These are phyloP conservation scores for Pongo pygmaeus DNA, from an alignment of 2,113 vertebrate genomes.

Conservation along the genomic window DNA sequence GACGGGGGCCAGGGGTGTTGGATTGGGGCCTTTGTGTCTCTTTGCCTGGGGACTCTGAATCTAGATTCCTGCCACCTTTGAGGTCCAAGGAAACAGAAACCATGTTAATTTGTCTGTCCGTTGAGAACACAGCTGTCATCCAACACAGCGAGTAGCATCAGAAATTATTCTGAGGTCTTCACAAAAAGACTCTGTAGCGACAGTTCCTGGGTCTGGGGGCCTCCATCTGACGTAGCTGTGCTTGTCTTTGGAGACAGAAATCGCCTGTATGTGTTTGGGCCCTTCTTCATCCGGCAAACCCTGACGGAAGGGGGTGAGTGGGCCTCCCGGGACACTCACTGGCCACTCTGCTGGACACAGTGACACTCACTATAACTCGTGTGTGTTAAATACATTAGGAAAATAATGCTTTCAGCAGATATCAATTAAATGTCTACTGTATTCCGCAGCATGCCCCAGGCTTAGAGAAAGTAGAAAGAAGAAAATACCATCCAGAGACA, in stretches of 20 bases:
- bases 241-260: conserved; percentile 58
- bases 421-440: background rate
- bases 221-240: background rate
- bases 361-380: background rate
- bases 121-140: conserved; percentile 47
- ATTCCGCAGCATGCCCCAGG: background rate
- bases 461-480: background rate
- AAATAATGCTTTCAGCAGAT: background rate
- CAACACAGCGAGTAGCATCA: background rate
- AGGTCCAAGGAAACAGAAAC: background rate
- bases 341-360: background rate
- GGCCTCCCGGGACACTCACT: rapidly evolving
- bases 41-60: conserved; percentile 1
- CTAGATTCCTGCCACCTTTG: background rate
- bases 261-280: background rate
- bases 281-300: background rate
- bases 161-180: background rate
- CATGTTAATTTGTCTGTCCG: background rate
- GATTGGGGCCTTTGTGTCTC: background rate
- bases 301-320: background rate
- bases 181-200: conserved; percentile 58
- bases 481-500: rapidly evolving
- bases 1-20: background rate
- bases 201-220: background rate
- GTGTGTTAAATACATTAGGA: background rate